A percentile compares a stretch with the other conserved stretches of the same genome.
Conservation (phyloP, 2,888 invertebrate genomes). For the Therioaphis trifolii region DNA sequence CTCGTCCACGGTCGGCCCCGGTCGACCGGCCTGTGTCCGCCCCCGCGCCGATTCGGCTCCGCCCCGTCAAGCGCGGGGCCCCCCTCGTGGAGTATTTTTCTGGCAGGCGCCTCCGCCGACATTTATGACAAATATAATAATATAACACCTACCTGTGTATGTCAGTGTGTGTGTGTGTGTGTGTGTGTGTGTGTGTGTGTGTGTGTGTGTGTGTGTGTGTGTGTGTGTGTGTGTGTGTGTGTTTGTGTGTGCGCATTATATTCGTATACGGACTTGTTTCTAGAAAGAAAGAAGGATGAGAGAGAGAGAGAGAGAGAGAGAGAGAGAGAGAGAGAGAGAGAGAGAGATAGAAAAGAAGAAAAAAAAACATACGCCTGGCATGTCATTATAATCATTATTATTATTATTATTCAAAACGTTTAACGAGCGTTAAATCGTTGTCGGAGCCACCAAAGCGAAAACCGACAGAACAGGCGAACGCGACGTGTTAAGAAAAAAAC, state of each 20-base stretch:
- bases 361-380: conserved; percentile 22
- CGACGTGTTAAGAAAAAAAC: background rate
- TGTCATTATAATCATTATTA: conserved; percentile 23
- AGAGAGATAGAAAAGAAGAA: background rate
- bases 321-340: background rate
- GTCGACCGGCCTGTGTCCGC: conserved; percentile 54
- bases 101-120: conserved; percentile 59
- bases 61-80: conserved; percentile 5
- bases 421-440: conserved; percentile 46
- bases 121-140: conserved; percentile 57
- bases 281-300: too few relatives aligned
- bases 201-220: background rate
- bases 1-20: conserved; percentile 58
- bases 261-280: background rate
- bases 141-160: conserved; percentile 58
- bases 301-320: background rate
- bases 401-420: conserved; percentile 49
- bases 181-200: too few relatives aligned
- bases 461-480: conserved; percentile 5
- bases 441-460: conserved; percentile 30
- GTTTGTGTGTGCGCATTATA: too few relatives aligned
- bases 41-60: conserved; percentile 47
- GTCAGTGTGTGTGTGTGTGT: background rate
- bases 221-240: too few relatives aligned
- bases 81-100: conserved; percentile 38